phyloP scores from a whole-genome alignment of 2,113 vertebrate genomes.

The Gasterosteus aculeatus region DNA sequence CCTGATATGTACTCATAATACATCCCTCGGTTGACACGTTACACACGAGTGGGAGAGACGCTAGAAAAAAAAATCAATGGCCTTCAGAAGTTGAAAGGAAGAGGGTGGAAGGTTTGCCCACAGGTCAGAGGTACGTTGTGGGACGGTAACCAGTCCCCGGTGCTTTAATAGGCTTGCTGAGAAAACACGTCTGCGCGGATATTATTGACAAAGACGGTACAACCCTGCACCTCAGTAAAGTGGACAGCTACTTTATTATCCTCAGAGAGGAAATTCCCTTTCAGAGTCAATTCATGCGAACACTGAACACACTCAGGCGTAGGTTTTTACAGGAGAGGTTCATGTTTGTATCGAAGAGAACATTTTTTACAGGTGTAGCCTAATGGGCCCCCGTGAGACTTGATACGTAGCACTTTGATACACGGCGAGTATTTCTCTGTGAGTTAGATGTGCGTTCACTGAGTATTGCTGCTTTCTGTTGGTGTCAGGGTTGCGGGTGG shows the following conservation, averaged over 20 bases:
- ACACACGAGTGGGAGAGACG: constrained; percentile 49
- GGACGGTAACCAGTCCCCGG: constrained; percentile 65
- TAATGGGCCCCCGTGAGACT: constrained; percentile 23
- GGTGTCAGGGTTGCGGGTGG: no score
- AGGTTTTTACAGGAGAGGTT: constrained; percentile 16
- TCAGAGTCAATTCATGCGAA: constrained; percentile 59
- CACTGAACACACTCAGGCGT: constrained; percentile 30
- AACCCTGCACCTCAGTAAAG: constrained; percentile 55
- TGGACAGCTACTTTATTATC: constrained; percentile 72
- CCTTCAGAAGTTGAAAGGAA: constrained; percentile 66
- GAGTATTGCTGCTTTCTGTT: background rate
- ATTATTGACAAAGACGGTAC: constrained; percentile 65
- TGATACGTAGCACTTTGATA: constrained; percentile 21
- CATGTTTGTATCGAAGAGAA: constrained; percentile 17
- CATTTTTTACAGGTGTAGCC: constrained; percentile 7
- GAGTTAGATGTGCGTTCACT: background rate
- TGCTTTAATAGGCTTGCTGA: constrained; percentile 48
- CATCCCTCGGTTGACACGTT: constrained; percentile 47
- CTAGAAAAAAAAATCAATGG: constrained; percentile 74
- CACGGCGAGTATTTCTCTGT: constrained; percentile 9
- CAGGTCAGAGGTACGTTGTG: constrained; percentile 71
- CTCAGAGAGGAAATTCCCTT: constrained; percentile 66
- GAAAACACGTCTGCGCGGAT: constrained; percentile 68
- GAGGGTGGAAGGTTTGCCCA: constrained; percentile 61
- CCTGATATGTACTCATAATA: constrained; percentile 22